Evolutionary conservation across 2,113 vertebrate species (phyloP).

Genomic region (Hydrolagus affinis): DNA sequence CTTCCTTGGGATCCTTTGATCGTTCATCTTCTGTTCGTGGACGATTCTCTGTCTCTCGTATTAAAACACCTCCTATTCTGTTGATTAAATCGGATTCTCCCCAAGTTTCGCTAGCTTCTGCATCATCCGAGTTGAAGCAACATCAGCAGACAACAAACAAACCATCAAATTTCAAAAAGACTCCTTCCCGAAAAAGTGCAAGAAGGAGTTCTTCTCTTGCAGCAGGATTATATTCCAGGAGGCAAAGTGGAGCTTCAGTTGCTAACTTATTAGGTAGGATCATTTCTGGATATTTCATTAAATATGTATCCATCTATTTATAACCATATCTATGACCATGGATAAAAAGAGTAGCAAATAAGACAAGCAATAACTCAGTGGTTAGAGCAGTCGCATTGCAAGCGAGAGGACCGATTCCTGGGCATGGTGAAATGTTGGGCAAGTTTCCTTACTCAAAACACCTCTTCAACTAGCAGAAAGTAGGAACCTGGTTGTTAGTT

Average conservation of each 20-base stretch:
- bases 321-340: neutral
- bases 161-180: conserved; percentile 41
- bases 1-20: neutral
- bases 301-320: neutral
- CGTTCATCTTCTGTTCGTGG: conserved; percentile 41
- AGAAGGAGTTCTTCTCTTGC: conserved; percentile 47
- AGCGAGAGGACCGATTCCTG: too few relatives aligned
- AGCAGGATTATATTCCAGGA: conserved; percentile 43
- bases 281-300: neutral
- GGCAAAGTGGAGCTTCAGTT: conserved; percentile 65
- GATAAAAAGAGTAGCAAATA: too few relatives aligned
- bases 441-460: too few relatives aligned
- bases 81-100: neutral
- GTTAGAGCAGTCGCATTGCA: too few relatives aligned
- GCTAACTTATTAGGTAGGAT: conserved; percentile 67
- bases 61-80: conserved; percentile 46
- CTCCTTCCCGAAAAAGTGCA: conserved; percentile 42
- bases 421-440: too few relatives aligned
- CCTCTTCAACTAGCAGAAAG: too few relatives aligned
- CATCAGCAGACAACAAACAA: conserved; percentile 42
- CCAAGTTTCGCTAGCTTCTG: neutral
- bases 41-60: conserved; percentile 62
- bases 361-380: too few relatives aligned
- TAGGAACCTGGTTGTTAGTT: too few relatives aligned
- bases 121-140: conserved; percentile 32